Conservation (phyloP, 1,140 invertebrate genomes). For the Latrodectus geometricus region DNA sequence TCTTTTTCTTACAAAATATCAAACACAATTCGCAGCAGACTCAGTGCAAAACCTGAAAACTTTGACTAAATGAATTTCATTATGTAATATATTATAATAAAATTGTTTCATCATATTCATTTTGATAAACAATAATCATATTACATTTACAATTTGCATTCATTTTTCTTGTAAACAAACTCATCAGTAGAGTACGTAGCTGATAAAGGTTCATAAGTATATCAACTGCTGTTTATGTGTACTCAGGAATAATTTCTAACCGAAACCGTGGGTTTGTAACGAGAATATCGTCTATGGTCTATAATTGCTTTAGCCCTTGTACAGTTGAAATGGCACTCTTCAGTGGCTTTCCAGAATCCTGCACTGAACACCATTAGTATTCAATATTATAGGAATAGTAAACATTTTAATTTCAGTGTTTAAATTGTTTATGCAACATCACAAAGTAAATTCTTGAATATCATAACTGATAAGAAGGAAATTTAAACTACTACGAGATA, state of each 20-base stretch:
- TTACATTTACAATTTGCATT: background rate
- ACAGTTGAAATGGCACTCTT: slow-evolving; percentile 37
- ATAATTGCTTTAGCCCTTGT: slow-evolving; percentile 53
- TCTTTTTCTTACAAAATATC: too few relatives aligned
- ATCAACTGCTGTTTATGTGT: slow-evolving; percentile 30
- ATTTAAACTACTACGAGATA: background rate
- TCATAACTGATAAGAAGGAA: background rate
- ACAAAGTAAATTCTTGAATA: slow-evolving; percentile 10
- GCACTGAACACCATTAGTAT: slow-evolving; percentile 28
- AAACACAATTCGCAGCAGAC: too few relatives aligned
- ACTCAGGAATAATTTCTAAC: slow-evolving; percentile 44
- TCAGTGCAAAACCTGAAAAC: too few relatives aligned
- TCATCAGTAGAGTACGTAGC: background rate
- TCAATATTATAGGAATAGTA: background rate
- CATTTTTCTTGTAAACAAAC: background rate
- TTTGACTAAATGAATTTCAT: background rate
- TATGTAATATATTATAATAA: background rate
- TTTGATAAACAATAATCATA: background rate
- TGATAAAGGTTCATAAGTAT: background rate
- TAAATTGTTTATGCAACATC: slow-evolving; percentile 30
- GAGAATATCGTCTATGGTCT: slow-evolving; percentile 38
- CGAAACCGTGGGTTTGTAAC: slow-evolving; percentile 54
- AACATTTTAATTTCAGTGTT: background rate
- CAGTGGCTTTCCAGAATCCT: slow-evolving; percentile 37
- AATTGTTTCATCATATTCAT: background rate